Evolutionary conservation across 2,888 invertebrate genomes (phyloP), one percentile per base, ranked within the genome.

Genomic region (Drosophila paranaensis): DNA sequence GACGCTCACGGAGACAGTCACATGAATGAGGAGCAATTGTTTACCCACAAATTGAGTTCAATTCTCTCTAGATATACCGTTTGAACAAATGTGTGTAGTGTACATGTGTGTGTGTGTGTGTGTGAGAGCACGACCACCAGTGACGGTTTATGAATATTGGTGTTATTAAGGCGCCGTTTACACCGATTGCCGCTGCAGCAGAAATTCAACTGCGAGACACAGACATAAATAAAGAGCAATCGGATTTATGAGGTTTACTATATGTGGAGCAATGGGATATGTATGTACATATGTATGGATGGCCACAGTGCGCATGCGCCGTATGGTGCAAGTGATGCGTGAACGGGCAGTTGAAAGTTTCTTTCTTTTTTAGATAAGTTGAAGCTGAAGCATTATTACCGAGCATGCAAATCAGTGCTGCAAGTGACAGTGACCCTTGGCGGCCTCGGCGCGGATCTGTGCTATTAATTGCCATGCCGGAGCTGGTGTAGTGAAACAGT

Each of bases 221-320:
- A 13, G 6, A 54, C 30, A 20, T 25, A 30, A 50, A 58, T 40
- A 30, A 50, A 64, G 3, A 25, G 16, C n/a, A 64, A 51, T 75
- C 53, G 51, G 64, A 39, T 75, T 60, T 61, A 58, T 70, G 46
- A 65, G 54, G 35, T 20, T 14, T 51, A 30, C 11, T 46, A 25
- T 46, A 25, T 27, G 25, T 27, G 27, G 46, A 30, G 45, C 53
- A 16, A 39, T 35, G 50, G 16, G 37, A 50, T 60, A 53, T 33
- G 30, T 33, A 33, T 33, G 30, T 33, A 33, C 8, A 8, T 6
- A 33, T 33, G 27, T 2, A 27, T 48, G 46, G 45, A 9, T 27
- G 40, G 45, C 8, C 14, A n/a, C 10, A 77, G 16, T 27, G 76
- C 78, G 71, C 77, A 77, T 37, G 67, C 77, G 74, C 78, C 56